Conservation (phyloP, 2,888 invertebrate genomes). For the Drosophila eohydei region DNA sequence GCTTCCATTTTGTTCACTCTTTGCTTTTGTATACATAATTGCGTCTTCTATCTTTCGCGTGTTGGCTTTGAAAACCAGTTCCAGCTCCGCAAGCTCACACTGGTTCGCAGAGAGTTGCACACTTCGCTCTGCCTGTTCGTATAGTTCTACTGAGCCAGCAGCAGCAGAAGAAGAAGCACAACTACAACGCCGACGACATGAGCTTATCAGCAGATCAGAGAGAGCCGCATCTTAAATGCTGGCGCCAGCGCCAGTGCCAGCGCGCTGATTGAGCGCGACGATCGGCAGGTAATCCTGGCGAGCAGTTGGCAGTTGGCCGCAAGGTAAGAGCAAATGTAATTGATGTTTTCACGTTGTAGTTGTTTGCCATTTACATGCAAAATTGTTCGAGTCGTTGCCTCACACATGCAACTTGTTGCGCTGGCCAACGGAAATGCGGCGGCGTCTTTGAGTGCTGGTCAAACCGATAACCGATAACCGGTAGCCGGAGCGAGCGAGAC, state of each 20-base stretch:
- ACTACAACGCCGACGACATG: conserved; percentile 62
- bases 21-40: conserved; percentile 58
- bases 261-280: conserved; percentile 83
- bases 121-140: conserved; percentile 24
- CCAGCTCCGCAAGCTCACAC: conserved; percentile 35
- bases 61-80: conserved; percentile 64
- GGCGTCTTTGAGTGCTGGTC: conserved; percentile 59
- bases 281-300: conserved; percentile 69
- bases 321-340: conserved; percentile 58
- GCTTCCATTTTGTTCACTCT: conserved; percentile 58
- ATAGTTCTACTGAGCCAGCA: conserved; percentile 1
- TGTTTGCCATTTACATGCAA: conserved; percentile 74
- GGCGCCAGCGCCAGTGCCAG: conserved; percentile 84
- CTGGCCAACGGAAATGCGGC: conserved; percentile 67
- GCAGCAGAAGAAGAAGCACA: conserved; percentile 20
- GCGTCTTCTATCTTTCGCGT: conserved; percentile 58
- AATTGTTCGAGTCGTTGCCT: conserved; percentile 42
- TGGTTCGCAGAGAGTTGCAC: conserved; percentile 17
- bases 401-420: conserved; percentile 36
- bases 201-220: conserved; percentile 84
- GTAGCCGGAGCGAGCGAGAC: conserved; percentile 22
- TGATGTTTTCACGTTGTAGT: conserved; percentile 80
- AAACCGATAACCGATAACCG: not conserved
- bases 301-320: conserved; percentile 38
- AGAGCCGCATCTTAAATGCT: conserved; percentile 85